Base-by-base conservation (phyloP, 2,113 vertebrate genomes). In the Spilogale gracilis region DNA sequence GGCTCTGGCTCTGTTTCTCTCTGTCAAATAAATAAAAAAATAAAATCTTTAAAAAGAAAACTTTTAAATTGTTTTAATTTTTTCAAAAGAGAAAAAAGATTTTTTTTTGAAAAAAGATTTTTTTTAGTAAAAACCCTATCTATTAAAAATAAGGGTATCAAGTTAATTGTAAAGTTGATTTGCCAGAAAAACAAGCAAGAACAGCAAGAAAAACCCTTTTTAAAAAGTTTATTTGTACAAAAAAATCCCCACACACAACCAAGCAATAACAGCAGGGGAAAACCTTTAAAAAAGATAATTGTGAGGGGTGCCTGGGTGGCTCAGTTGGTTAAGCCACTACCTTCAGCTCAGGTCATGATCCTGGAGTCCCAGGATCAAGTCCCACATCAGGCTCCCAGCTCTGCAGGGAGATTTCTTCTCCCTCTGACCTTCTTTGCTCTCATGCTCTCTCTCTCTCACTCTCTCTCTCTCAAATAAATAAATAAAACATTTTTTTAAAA, bases 91-190 rank as follows among this genome's bases (percentile, higher is more conserved):
- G 6, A 30, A 76, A 43, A 27, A 76, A 48, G 23, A 38, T 38
- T 38, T 38, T 38, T 38, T 38, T 38, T 38, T 38, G 38, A 38
- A 38, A 38, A 38, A 38, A 48, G 45, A 43, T 38, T 27, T 91
- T 5, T 76, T 80, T 96, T 45, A 74, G 65, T 89, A 93, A 95
- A 96, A 93, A 60, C 2, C 12, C 6, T n/a, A n/a, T 83, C 30
- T 65, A 69, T 81, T 87, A 80, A 84, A 17, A 86, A 93, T 32
- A 5, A 94, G 50, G 25, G 1, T n/a, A 14, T 90, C 50, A 78
- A 32, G 8, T 6, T 56, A 12, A 84, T 61, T 86, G 92, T 87
- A 69, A 92, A 84, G 8, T 90, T 96, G 9, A 32, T 63, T 61
- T 76, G 14, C 63, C 91, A 91, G 73, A 43, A 52, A 74, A 80